Evolutionary conservation across 2,113 vertebrate species (phyloP), one percentile per base, ranked within the genome.

Genomic region (Labeo catla): DNA sequence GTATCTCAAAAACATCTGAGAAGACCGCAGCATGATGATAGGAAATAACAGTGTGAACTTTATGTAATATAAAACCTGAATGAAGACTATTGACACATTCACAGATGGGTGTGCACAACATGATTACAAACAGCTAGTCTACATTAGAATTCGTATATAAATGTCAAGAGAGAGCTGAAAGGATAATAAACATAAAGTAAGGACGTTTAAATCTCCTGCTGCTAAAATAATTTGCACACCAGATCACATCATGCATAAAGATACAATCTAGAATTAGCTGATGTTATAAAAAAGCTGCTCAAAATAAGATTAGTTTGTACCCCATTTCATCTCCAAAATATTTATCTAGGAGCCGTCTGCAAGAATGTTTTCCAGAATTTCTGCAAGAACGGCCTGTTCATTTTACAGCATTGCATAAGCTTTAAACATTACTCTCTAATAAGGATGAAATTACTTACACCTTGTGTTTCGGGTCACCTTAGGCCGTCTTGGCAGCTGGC

Each of bases 371-470:
- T 80, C 54, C 19, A 4, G 36, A 39, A 63, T 63, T 80, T 80
- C 21, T 11, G 77, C 34, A 61, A 45, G 54, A 7, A 61, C 39
- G 2, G 34, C 23, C 21, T 78, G 34, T 78, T 78, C 65, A 54
- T 81, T 52, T 81, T 76, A 34, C 76, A 43, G 34, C n/a, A 83
- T 59, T 79, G 39, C 59, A 39, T 47, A 76, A 70, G 47, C 54
- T 81, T 83, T 12, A 28, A 43, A 34, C 80, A 73, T 79, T 78
- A 49, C 21, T 34, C 70, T 82, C 4, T 66, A 85, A 78, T 73
- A 83, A 84, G 16, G 76, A 81, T 76, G 23, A 72, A 84, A 86
- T 87, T 57, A 78, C 28, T 77, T 82, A 47, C 73, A 87, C 80
- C 8, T 83, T 72, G 70, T n/a, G 47, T 66, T 78, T 72, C 74